A percentile compares a stretch with the other conserved stretches of the same genome.
phyloP scores from a whole-genome alignment of 2,797 vertebrate species.

The Diplodus sargus region DNA sequence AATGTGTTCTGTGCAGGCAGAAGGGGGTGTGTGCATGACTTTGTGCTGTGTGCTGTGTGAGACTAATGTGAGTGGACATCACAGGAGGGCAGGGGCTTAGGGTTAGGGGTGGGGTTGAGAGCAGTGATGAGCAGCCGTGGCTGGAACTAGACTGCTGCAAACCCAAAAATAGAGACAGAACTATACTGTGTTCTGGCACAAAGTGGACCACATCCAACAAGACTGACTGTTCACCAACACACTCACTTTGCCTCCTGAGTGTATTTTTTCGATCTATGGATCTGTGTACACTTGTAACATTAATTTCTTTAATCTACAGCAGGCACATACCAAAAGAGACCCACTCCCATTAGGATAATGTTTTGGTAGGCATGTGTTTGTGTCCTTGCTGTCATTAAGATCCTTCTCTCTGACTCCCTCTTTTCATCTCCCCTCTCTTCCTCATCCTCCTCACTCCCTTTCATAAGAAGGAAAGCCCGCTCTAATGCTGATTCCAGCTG shows the following conservation, averaged over 20 bases:
- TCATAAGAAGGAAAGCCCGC: constrained; percentile 50
- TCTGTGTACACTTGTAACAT: background rate
- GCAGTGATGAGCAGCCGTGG: constrained; percentile 62
- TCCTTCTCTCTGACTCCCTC: constrained; percentile 27
- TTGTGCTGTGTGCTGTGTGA: constrained; percentile 59
- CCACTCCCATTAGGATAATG: background rate
- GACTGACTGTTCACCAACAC: constrained; percentile 29
- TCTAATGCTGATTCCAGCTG: constrained; percentile 67
- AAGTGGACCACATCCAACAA: constrained; percentile 50
- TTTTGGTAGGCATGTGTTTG: constrained; percentile 25
- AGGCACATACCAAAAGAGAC: background rate
- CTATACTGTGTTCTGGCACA: constrained; percentile 40
- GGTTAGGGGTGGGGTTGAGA: constrained; percentile 58
- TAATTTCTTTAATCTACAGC: constrained; percentile 22
- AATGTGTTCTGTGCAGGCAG: constrained; percentile 41
- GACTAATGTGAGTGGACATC: constrained; percentile 74
- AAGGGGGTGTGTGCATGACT: constrained; percentile 43
- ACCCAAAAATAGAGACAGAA: constrained; percentile 71
- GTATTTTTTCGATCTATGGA: background rate
- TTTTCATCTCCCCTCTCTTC: constrained; percentile 31
- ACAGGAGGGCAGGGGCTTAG: constrained; percentile 49
- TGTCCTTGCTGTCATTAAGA: constrained; percentile 37
- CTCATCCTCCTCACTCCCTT: constrained; percentile 35
- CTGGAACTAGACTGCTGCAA: constrained; percentile 59
- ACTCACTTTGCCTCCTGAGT: background rate